Conservation (phyloP, 2,113 vertebrate species). For the Alouatta palliata region DNA sequence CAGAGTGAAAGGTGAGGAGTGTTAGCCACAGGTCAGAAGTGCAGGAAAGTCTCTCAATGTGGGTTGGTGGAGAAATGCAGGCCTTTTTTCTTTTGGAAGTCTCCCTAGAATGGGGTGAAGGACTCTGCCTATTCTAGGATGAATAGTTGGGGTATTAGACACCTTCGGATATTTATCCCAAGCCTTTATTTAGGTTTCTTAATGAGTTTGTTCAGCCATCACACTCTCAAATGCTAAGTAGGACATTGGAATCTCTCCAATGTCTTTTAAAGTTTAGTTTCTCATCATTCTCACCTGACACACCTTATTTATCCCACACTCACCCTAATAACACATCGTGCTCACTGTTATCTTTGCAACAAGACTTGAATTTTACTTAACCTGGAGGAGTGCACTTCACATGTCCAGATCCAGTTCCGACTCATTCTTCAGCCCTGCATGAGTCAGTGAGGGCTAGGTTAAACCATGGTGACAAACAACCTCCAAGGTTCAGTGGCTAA, state of each 20-base stretch:
- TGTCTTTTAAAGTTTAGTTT: background rate
- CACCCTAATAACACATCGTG: no score
- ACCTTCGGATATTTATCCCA: background rate
- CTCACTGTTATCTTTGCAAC: background rate
- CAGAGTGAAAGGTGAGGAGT: no score
- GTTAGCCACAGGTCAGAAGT: no score
- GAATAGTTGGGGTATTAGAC: background rate
- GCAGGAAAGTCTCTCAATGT: no score
- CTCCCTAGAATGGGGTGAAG: background rate
- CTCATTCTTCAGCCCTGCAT: background rate
- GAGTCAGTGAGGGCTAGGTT: background rate
- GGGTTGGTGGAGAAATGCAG: background rate
- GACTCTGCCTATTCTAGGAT: background rate
- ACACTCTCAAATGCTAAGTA: background rate
- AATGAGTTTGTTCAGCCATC: background rate
- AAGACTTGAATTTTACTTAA: background rate
- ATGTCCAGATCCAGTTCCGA: background rate
- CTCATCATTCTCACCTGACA: background rate
- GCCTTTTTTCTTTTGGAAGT: background rate
- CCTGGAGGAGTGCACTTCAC: background rate
- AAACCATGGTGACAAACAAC: background rate
- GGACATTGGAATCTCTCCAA: background rate
- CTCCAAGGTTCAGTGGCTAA: no score
- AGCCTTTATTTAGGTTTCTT: background rate
- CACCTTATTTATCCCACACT: no score